Conservation (phyloP, 2,113 vertebrate genomes). For the Nerophis lumbriciformis region DNA sequence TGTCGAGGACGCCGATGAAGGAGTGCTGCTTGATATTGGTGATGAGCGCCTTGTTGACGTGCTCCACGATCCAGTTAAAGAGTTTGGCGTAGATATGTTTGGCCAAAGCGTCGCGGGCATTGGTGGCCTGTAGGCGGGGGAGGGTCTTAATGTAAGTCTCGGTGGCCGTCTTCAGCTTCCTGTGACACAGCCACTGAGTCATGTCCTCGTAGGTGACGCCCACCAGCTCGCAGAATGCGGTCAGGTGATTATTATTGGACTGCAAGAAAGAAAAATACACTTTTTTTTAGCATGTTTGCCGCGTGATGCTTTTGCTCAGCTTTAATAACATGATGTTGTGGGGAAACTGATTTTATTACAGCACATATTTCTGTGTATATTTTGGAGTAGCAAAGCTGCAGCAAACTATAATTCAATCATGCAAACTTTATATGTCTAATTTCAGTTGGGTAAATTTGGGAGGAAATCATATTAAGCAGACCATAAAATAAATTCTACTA, state of each 20-base stretch:
- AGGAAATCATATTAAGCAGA: neutral
- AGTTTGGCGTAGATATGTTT: slow-evolving; percentile 98
- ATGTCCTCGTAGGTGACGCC: slow-evolving; percentile 93
- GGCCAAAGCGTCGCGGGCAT: slow-evolving; percentile 90
- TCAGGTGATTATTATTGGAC: slow-evolving; percentile 87
- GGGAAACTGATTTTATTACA: neutral
- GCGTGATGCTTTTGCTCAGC: neutral
- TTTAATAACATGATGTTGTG: neutral
- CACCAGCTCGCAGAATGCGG: slow-evolving; percentile 90
- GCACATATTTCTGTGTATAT: neutral
- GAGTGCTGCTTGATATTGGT: slow-evolving; percentile 89
- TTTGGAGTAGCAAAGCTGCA: neutral
- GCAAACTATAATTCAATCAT: neutral
- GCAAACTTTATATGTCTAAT: too few relatives aligned
- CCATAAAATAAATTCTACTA: too few relatives aligned
- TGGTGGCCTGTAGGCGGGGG: slow-evolving; percentile 88
- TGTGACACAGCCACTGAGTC: slow-evolving; percentile 96
- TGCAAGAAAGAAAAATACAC: slow-evolving; percentile 38
- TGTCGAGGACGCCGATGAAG: slow-evolving; percentile 96
- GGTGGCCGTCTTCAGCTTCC: slow-evolving; percentile 87
- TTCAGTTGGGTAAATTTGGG: neutral
- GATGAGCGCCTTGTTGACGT: slow-evolving; percentile 90
- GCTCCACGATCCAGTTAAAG: slow-evolving; percentile 96
- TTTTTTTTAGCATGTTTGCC: neutral
- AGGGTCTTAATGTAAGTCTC: slow-evolving; percentile 96